A percentile compares a stretch with the other conserved stretches of the same genome.
Conservation (phyloP, 2,797 vertebrate species). For the Sebastes itinus region DNA sequence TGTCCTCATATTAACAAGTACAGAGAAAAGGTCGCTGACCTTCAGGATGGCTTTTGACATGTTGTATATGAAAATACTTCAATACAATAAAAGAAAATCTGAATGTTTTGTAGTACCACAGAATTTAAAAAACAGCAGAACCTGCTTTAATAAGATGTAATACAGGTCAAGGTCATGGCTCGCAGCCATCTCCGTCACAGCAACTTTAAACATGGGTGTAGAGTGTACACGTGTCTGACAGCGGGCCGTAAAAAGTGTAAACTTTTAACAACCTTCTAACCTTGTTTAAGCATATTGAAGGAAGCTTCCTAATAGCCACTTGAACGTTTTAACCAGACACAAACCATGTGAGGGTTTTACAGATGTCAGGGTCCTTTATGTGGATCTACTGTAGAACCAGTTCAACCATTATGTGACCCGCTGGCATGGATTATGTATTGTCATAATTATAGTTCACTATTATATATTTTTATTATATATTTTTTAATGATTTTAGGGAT, state of each 20-base stretch:
- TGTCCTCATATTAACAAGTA: constrained; percentile 2
- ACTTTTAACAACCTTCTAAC: constrained; percentile 67
- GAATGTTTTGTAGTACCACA: background rate
- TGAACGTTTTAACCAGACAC: constrained; percentile 75
- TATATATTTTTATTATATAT: background rate
- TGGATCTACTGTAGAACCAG: background rate
- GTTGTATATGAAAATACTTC: background rate
- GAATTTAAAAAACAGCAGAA: background rate
- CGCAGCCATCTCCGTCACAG: constrained; percentile 8
- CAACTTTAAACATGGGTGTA: constrained; percentile 25
- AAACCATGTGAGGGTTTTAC: constrained; percentile 53
- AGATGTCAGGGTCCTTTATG: background rate
- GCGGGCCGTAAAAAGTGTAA: constrained; percentile 64
- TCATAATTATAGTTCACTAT: background rate
- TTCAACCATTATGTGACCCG: background rate
- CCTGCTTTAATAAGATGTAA: background rate
- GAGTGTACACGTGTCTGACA: constrained; percentile 44
- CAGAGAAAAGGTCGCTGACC: background rate
- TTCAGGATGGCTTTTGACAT: background rate
- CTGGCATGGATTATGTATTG: background rate
- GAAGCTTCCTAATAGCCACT: constrained; percentile 76
- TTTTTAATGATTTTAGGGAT: background rate
- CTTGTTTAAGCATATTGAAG: constrained; percentile 65
- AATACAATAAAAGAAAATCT: background rate
- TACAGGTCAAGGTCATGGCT: constrained; percentile 56